Evolutionary conservation across 2,113 vertebrate genomes (phyloP).

Genomic region (Tetraodon nigroviridis): DNA sequence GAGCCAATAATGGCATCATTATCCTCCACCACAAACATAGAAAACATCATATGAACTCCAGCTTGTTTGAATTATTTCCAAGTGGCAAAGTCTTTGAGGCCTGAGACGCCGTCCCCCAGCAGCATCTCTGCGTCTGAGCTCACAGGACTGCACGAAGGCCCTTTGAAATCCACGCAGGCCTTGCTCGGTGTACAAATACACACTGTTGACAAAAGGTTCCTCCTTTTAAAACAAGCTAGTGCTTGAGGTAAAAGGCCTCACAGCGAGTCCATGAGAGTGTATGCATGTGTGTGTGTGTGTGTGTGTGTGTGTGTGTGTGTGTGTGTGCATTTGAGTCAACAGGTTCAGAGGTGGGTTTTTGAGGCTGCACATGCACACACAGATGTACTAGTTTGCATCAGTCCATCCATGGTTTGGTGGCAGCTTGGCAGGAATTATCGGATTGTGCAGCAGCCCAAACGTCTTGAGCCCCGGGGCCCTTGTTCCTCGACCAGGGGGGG

Average conservation of each 20-base stretch:
- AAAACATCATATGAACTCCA: constrained; percentile 27
- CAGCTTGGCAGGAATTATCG: too few species aligned
- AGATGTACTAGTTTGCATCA: too few species aligned
- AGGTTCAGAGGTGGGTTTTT: neutral
- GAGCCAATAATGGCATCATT: constrained; percentile 44
- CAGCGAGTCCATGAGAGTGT: neutral
- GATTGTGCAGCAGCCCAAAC: too few species aligned
- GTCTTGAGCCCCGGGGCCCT: too few species aligned
- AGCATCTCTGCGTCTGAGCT: constrained; percentile 3
- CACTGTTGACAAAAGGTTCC: constrained; percentile 12
- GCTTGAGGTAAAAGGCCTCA: constrained; percentile 34
- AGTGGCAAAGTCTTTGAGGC: constrained; percentile 40
- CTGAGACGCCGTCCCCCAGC: constrained; percentile 21
- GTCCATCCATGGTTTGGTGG: too few species aligned
- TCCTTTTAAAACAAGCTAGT: constrained; percentile 10
- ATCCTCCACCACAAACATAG: constrained; percentile 40
- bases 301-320: constrained; percentile 5
- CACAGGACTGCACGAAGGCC: constrained; percentile 1
- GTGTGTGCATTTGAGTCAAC: neutral
- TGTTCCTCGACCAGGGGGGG: too few species aligned
- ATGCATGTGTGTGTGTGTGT: constrained; percentile 9
- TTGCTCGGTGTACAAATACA: neutral
- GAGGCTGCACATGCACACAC: too few species aligned
- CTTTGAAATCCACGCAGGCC: constrained; percentile 19
- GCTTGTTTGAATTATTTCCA: constrained; percentile 49